Percentiles rank a stretch among this genome's conserved stretches.
Conservation (phyloP, 2,888 invertebrate genomes). For the Acronicta psi region DNA sequence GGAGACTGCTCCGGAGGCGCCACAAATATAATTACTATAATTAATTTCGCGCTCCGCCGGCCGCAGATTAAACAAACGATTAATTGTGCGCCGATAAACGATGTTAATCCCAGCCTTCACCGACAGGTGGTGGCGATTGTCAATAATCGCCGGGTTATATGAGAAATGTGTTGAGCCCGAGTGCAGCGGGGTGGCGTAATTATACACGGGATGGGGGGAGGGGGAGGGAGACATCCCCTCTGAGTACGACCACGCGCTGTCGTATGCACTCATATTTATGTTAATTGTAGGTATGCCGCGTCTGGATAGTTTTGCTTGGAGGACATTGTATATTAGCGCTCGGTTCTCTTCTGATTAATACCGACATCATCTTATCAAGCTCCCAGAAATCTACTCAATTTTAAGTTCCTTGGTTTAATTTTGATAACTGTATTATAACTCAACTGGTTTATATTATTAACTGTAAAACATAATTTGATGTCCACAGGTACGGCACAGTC, state of each 20-base stretch:
- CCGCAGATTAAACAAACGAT: slow-evolving; percentile 78
- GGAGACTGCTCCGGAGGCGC: slow-evolving; percentile 13
- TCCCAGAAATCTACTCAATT: no score
- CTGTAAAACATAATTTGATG: neutral
- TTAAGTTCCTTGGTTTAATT: no score
- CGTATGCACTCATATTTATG: slow-evolving; percentile 75
- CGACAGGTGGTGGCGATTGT: slow-evolving; percentile 79
- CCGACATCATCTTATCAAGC: no score
- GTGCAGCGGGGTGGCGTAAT: slow-evolving; percentile 63
- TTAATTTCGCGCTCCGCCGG: slow-evolving; percentile 79
- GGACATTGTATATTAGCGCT: slow-evolving; percentile 2
- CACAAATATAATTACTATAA: slow-evolving; percentile 66
- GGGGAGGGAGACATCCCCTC: slow-evolving; percentile 19
- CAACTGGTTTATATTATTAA: no score
- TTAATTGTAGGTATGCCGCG: slow-evolving; percentile 59
- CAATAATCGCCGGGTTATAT: slow-evolving; percentile 72
- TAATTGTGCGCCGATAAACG: slow-evolving; percentile 78
- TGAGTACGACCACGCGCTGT: slow-evolving; percentile 57
- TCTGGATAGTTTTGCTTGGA: slow-evolving; percentile 17
- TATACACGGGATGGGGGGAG: slow-evolving; percentile 53
- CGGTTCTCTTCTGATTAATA: no score
- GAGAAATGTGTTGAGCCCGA: slow-evolving; percentile 64
- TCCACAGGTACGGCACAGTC: neutral
- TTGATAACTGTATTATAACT: no score
- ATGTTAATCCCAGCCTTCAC: slow-evolving; percentile 84